Evolutionary conservation across 2,888 invertebrate species (phyloP), one percentile per base, ranked within the genome.

Genomic region (Ophion slaviceki): DNA sequence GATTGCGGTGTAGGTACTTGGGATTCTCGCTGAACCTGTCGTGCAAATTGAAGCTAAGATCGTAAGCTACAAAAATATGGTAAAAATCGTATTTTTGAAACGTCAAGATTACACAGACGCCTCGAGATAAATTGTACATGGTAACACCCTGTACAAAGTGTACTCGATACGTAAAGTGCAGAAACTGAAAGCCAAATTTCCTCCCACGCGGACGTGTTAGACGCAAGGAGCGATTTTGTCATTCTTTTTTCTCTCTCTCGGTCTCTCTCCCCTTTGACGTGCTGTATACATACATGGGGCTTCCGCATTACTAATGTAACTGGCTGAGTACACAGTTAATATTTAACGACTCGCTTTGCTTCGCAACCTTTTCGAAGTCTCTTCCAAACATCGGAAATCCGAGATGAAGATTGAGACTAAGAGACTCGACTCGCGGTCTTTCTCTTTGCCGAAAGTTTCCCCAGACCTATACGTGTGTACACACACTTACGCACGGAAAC

Each of bases 261-360:
- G 1, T 53, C 53, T 53, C 53, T 17, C 53, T 17, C 80, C 57
- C 36, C 20, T 40, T 67, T 67, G 72, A 72, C 72, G 17, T 17
- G 4, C 17, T 14, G 53, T 66, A 59, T 75, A 80, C 74, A 59
- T 59, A 75, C 84, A 82, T 86, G 82, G 81, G 75, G 79, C 71
- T 71, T 79, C 67, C 82, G 81, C 84, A 90, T 91, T 90, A 90
- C 90, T 90, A 90, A 91, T 90, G 90, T 90, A 91, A 90, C 89
- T 89, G 88, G 80, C 85, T 90, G 90, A 91, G 90, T 90, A 90
- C 90, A 90, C 89, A 88, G 90, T 91, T 91, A 91, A 91, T 91
- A 91, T 91, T 91, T 91, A 91, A 91, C 90, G 84, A 88, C 70
- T 81, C 82, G 88, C 87, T 88, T 82, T 87, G 86, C 88, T 87